Base-by-base conservation (phyloP, 2,797 vertebrate species). In the Galagoides demidoff region DNA sequence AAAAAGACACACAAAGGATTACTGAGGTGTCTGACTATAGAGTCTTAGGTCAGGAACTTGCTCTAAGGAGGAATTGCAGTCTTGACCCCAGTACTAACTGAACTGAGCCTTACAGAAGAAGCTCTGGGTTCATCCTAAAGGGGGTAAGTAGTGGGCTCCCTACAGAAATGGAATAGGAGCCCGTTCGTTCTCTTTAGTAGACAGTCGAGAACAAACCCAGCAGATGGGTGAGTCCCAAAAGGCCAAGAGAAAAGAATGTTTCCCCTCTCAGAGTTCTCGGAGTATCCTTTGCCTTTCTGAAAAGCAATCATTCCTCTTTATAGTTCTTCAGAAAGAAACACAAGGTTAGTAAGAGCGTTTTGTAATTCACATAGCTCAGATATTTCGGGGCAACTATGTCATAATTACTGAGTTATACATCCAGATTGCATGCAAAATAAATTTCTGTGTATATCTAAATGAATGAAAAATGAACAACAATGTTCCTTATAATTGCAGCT, bases 261-360 rank as follows among this genome's bases (percentile, higher is more conserved):
- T 25, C 19, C 39, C 34, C 55, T 5, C 37, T 52, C 16, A 3
- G 83, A 63, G 27, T 31, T 89, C 76, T 84, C 31, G 91, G 52
- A 83, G 90, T 34, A 68, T 29, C 64, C 85, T 86, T 77, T 19
- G 57, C 74, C 73, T 94, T 71, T 92, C 64, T 77, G 39, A 89
- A 95, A 95, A 86, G 66, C 87, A 84, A 85, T 97, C 79, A 93
- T 77, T 96, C 61, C 87, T 95, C 87, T 96, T 97, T 93, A 95
- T 71, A 89, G 34, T 88, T 73, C 81, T 96, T 95, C 70, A 81
- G 63, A 93, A 97, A 95, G 82, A 97, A 97, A 96, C 92, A 76
- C 68, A 96, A 86, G 91, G 89, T 95, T 95, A 95, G 96, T 86
- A 96, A 86, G 90, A 92, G 84, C 85, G 90, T 68, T 94, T 96